These are phyloP conservation scores for Nyctereutes procyonoides DNA, from an alignment of 2,113 vertebrate genomes.

Conservation along the genomic window DNA sequence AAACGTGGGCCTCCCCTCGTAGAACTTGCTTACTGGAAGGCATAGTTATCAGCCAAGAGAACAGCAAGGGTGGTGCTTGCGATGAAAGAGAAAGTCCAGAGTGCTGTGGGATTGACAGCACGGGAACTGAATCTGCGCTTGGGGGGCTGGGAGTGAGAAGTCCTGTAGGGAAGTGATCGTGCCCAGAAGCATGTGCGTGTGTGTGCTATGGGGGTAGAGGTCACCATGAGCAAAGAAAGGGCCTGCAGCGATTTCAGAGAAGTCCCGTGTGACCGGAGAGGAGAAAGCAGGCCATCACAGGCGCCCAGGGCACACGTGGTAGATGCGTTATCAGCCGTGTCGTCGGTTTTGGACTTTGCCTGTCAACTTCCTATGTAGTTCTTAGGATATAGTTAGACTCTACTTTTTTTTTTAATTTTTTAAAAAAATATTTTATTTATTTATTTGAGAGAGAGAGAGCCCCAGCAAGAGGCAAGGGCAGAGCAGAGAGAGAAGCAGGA, in stretches of 20 bases:
- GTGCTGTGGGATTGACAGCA: not conserved
- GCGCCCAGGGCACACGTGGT: too few relatives aligned
- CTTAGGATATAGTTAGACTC: not conserved
- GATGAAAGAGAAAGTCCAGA: not conserved
- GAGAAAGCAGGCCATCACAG: not conserved
- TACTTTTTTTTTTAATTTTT: not conserved
- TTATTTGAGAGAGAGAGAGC: not conserved
- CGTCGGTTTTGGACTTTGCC: not conserved
- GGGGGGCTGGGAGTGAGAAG: not conserved
- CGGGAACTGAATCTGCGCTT: not conserved
- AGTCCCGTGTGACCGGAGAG: not conserved
- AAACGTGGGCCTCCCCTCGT: not conserved
- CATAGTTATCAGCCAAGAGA: not conserved
- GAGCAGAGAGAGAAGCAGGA: not conserved
- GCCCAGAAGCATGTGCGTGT: not conserved
- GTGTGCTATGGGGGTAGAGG: not conserved
- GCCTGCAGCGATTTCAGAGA: not conserved
- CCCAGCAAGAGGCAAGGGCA: too few relatives aligned
- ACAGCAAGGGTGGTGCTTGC: not conserved
- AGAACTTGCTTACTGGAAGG: not conserved
- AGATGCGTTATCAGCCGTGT: fast-evolving
- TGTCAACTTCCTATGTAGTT: not conserved
- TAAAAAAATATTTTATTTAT: not conserved
- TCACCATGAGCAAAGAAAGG: not conserved
- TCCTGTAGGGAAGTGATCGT: not conserved